phyloP scores from a whole-genome alignment of 2,113 vertebrate genomes.

The Mormyrus lacerda region DNA sequence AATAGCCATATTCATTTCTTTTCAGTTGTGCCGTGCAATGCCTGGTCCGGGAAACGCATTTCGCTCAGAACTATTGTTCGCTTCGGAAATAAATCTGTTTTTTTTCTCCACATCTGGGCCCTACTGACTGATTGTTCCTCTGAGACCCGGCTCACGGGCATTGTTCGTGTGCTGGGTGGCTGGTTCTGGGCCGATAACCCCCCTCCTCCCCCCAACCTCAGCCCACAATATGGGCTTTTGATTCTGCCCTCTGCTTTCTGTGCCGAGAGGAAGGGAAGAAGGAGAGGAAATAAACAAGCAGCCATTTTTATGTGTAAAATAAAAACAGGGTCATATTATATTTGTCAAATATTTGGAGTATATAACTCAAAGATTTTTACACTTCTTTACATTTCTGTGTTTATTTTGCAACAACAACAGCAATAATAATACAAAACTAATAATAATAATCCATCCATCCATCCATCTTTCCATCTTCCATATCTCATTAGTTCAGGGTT shows the following conservation, averaged over 20 bases:
- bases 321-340: neutral
- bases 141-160: neutral
- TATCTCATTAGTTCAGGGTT: neutral
- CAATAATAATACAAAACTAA: neutral
- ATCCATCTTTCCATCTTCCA: neutral
- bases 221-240: neutral
- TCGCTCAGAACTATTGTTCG: neutral
- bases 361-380: neutral
- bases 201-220: neutral
- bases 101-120: constrained; percentile 1
- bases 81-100: neutral
- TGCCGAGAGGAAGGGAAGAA: neutral
- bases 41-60: constrained; percentile 1
- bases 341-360: neutral
- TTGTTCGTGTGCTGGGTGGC: neutral
- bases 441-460: neutral
- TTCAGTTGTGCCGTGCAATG: neutral
- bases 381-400: neutral
- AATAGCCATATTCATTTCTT: constrained; percentile 17
- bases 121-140: neutral
- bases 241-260: neutral
- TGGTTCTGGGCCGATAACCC: neutral
- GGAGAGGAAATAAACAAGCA: constrained; percentile 8
- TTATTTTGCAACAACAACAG: neutral
- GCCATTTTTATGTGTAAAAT: neutral